These are phyloP conservation scores for Busseola fusca DNA, from an alignment of 2,888 invertebrate species.

Conservation along the genomic window DNA sequence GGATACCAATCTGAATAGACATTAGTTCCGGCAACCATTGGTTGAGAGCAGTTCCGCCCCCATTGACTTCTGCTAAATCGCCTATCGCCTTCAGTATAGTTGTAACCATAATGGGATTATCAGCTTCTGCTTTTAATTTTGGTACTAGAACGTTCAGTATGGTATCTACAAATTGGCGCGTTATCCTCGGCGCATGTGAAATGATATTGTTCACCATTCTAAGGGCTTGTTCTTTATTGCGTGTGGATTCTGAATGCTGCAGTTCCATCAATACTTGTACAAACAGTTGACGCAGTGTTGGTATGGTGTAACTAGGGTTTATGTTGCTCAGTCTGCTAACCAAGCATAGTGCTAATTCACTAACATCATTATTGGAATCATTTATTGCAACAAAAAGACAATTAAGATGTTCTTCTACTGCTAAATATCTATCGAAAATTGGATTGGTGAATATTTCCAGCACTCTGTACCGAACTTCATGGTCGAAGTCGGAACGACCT, in stretches of 20 bases:
- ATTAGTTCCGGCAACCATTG: conserved; percentile 96
- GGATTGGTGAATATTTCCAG: conserved; percentile 96
- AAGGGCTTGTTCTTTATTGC: conserved; percentile 98
- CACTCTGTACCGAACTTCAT: conserved; percentile 97
- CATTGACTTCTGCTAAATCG: conserved; percentile 97
- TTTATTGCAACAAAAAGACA: conserved; percentile 98
- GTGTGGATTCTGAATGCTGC: conserved; percentile 97
- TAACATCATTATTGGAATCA: conserved; percentile 98
- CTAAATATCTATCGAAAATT: conserved; percentile 97
- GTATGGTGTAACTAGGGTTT: conserved; percentile 99
- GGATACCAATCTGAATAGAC: conserved; percentile 96
- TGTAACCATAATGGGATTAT: conserved; percentile 96
- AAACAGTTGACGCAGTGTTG: conserved; percentile 96
- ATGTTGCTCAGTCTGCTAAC: conserved; percentile 97
- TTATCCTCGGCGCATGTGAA: conserved; percentile 97
- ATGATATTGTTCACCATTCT: conserved; percentile 98
- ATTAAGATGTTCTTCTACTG: conserved; percentile 97
- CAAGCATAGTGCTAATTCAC: conserved; percentile 97
- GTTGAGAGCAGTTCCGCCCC: conserved; percentile 95
- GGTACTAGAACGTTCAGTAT: conserved; percentile 96
- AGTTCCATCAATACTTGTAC: conserved; percentile 97
- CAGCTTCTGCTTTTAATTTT: conserved; percentile 95
- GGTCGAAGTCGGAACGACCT: conserved; percentile 98
- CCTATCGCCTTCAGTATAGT: conserved; percentile 97
- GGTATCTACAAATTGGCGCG: conserved; percentile 98